These are phyloP conservation scores for Pollimyrus isidori DNA, from an alignment of 2,113 vertebrate genomes.

Conservation along the genomic window DNA sequence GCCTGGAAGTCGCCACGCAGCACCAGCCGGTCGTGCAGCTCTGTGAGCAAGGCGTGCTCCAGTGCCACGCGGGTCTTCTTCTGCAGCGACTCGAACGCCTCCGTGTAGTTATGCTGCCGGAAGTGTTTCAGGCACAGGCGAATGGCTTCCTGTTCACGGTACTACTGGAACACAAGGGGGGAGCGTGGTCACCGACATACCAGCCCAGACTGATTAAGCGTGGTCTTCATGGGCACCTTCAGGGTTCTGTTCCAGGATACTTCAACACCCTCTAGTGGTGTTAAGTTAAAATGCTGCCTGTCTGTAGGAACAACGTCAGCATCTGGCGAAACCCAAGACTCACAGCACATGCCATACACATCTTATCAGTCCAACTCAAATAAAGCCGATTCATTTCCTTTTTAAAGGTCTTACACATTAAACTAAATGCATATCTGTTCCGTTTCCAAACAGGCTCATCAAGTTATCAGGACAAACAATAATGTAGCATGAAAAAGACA, in stretches of 20 bases:
- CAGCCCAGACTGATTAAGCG: background rate
- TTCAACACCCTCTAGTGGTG: background rate
- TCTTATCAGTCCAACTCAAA: background rate
- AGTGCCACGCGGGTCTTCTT: slow-evolving; percentile 96
- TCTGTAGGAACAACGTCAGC: background rate
- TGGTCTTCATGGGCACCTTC: background rate
- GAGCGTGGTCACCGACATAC: slow-evolving; percentile 8
- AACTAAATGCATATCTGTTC: background rate
- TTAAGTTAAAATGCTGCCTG: background rate
- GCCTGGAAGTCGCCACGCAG: slow-evolving; percentile 92
- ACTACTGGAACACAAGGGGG: slow-evolving; percentile 74
- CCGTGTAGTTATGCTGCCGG: slow-evolving; percentile 97
- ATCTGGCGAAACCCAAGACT: background rate
- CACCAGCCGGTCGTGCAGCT: slow-evolving; percentile 90
- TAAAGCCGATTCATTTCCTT: background rate
- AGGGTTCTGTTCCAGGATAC: no score
- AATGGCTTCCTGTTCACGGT: slow-evolving; percentile 99
- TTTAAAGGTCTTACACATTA: background rate
- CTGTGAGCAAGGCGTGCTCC: slow-evolving; percentile 94
- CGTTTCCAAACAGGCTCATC: background rate
- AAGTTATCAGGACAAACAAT: background rate
- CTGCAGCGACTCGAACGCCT: slow-evolving; percentile 97
- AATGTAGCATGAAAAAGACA: background rate
- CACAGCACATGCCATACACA: background rate
- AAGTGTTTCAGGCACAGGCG: slow-evolving; percentile 98